phyloP scores from a whole-genome alignment of 1,140 invertebrate genomes.

The Drosophila sp. region DNA sequence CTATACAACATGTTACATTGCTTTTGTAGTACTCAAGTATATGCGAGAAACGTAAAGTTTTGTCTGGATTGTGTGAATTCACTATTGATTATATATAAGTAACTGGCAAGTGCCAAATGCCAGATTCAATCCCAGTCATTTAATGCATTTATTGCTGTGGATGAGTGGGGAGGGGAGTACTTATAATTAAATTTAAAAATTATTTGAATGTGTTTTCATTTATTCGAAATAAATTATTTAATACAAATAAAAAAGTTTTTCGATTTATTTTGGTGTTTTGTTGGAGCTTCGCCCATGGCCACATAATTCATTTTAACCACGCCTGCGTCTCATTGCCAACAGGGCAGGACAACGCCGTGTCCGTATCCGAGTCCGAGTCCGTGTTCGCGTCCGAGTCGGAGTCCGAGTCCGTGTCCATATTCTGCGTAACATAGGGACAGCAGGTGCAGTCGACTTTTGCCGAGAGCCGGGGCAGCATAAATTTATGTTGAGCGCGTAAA shows the following conservation, averaged over 20 bases:
- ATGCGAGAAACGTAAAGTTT: too few species aligned
- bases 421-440: conserved; percentile 29
- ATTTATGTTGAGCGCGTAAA: conserved; percentile 60
- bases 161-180: too few species aligned
- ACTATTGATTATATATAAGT: conserved; percentile 9
- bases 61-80: neutral
- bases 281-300: conserved; percentile 57
- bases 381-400: too few species aligned
- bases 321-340: conserved; percentile 10
- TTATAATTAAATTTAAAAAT: conserved; percentile 41
- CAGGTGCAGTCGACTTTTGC: conserved; percentile 48
- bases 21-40: too few species aligned
- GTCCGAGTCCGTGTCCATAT: neutral
- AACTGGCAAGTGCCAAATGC: neutral
- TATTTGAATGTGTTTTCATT: conserved; percentile 37
- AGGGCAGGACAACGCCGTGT: neutral
- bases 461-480: conserved; percentile 31
- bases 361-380: too few species aligned
- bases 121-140: conserved; percentile 26
- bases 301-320: conserved; percentile 70
- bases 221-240: conserved; percentile 76
- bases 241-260: conserved; percentile 80
- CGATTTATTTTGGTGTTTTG: conserved; percentile 76
- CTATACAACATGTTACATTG: too few species aligned
- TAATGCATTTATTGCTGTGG: conserved; percentile 9